These are phyloP conservation scores for Scomber japonicus DNA, from an alignment of 2,113 vertebrate genomes.

Conservation along the genomic window DNA sequence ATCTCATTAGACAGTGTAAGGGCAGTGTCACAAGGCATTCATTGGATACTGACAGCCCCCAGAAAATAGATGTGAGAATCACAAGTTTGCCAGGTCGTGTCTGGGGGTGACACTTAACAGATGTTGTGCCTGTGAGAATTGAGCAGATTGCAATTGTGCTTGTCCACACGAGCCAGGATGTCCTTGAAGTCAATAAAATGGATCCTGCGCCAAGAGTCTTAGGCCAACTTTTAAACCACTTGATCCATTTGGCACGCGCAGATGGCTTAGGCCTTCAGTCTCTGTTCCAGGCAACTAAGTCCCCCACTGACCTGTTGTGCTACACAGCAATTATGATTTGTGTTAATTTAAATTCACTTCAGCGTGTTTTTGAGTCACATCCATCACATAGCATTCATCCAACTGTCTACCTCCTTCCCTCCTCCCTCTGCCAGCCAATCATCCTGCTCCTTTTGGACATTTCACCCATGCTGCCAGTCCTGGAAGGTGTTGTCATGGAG, in stretches of 20 bases:
- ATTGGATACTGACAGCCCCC: background rate
- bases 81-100: constrained; percentile 19
- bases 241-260: constrained; percentile 53
- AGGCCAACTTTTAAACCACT: constrained; percentile 60
- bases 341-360: background rate
- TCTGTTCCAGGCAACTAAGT: background rate
- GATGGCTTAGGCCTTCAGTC: constrained; percentile 22
- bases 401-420: constrained; percentile 81
- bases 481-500: constrained; percentile 97
- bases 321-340: background rate
- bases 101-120: constrained; percentile 10
- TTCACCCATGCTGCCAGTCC: constrained; percentile 92
- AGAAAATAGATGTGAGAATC: constrained; percentile 6
- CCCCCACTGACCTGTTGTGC: background rate
- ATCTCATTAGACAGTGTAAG: constrained; percentile 28
- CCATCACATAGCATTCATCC: constrained; percentile 66
- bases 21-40: background rate
- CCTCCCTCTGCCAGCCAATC: constrained; percentile 85
- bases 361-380: background rate
- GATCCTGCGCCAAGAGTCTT: constrained; percentile 50
- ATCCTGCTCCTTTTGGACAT: constrained; percentile 94
- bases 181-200: constrained; percentile 59
- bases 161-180: constrained; percentile 1
- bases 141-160: constrained; percentile 32
- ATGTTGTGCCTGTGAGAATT: constrained; percentile 7